These are phyloP conservation scores for Zosterops japonicus DNA, from an alignment of 2,113 vertebrate genomes.

Conservation along the genomic window DNA sequence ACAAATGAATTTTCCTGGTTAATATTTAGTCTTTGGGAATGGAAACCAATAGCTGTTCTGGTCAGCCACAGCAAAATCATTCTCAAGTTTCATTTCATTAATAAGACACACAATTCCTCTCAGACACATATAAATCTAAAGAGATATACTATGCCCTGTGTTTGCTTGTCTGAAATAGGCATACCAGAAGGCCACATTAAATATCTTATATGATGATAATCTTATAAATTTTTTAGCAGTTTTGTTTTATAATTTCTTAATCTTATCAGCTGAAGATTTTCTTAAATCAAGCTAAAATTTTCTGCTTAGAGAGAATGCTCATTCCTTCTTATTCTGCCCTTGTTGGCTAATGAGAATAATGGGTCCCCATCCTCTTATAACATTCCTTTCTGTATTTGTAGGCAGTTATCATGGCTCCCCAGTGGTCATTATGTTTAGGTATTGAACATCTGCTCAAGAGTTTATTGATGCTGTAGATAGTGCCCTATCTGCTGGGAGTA, in stretches of 20 bases:
- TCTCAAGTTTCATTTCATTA: not conserved
- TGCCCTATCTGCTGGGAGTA: not conserved
- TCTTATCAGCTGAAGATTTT: not conserved
- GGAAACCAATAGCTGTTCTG: not conserved
- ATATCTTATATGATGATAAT: not conserved
- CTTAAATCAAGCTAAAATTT: not conserved
- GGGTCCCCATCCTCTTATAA: slow-evolving; percentile 12
- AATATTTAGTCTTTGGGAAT: not conserved
- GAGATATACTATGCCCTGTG: not conserved
- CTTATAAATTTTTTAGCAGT: not conserved
- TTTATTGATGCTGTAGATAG: slow-evolving; percentile 45
- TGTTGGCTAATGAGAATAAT: slow-evolving; percentile 54
- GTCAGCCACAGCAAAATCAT: not conserved
- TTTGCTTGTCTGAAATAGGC: not conserved
- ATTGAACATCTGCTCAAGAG: slow-evolving; percentile 66
- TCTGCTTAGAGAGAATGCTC: not conserved
- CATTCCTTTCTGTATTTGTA: slow-evolving; percentile 52
- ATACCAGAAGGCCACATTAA: not conserved
- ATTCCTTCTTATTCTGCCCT: slow-evolving; percentile 22
- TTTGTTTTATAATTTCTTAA: not conserved
- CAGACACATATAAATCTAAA: not conserved
- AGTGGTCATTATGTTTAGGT: slow-evolving; percentile 55
- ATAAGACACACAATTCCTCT: not conserved
- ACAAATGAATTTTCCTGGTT: not conserved
- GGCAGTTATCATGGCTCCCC: slow-evolving; percentile 36